Base-by-base conservation (phyloP, 2,888 invertebrate species). In the Augiades crinisus region DNA sequence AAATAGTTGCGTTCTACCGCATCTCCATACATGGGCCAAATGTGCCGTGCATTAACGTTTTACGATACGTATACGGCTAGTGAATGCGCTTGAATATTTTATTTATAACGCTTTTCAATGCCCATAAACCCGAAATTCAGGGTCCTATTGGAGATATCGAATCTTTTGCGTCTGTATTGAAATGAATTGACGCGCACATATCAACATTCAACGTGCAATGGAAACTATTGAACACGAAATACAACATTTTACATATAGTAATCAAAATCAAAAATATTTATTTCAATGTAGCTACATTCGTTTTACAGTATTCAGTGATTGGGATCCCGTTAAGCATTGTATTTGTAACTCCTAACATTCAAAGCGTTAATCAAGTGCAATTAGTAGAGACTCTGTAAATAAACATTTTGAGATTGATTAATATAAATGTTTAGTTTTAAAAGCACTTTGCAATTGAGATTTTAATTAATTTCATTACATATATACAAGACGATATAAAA, bases 71-170 rank as follows among this genome's bases (percentile, higher is more conserved):
- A 31, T 31, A 38, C 38, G 33, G 22, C 47, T 41, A 41, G 41
- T 49, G 27, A 49, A 49, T 41, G 41, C 24, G 34, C 41, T 34
- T 49, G 49, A 49, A 49, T 49, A 49, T 49, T 49, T 49, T 41
- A 50, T 50, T 43, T 43, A 50, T 41, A 50, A 36, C 43, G 50
- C 43, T 50, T 50, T 50, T 50, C 41, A 50, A 10, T 37, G 36
- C 24, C 41, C 19, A 37, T 44, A 36, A 44, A 44, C 50, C 43
- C 36, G 43, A 50, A 49, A 50, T 43, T 27, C 50, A 37, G 16
- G 31, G 22, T 33, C 22, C 34, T 37, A 24, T 49, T 50, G 43
- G 41, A 50, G 50, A 50, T 50, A 50, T 36, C 30, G 27, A 34
- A 34, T 43, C 43, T 50, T 50, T 49, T 50, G 33, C 34, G 43